Percentiles rank a stretch among this genome's conserved stretches.
phyloP scores from a whole-genome alignment of 1,140 invertebrate genomes.

The Caenorhabditis brenneri region DNA sequence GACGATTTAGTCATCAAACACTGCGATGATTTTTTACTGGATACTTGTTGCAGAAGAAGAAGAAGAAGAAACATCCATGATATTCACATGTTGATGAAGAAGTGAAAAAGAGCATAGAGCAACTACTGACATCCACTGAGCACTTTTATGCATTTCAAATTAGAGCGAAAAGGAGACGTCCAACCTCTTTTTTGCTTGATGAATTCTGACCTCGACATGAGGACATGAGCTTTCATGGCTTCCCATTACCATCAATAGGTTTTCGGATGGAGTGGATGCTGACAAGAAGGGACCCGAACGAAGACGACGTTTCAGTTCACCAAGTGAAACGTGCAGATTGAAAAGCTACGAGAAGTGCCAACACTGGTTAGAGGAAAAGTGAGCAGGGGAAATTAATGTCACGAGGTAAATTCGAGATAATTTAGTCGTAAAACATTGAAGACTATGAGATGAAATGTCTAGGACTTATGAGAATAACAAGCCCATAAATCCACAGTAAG shows the following conservation, averaged over 20 bases:
- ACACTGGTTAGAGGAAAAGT: not conserved
- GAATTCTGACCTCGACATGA: constrained; percentile 41
- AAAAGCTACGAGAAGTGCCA: no score
- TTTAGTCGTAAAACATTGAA: no score
- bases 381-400: not conserved
- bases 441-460: no score
- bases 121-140: not conserved
- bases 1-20: not conserved
- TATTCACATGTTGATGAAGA: not conserved
- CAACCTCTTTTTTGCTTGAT: constrained; percentile 15
- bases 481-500: no score
- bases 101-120: constrained; percentile 26
- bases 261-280: not conserved
- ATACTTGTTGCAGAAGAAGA: not conserved
- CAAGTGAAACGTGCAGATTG: not conserved
- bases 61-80: constrained; percentile 9
- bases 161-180: not conserved
- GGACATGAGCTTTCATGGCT: not conserved
- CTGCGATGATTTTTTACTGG: not conserved
- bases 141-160: constrained; percentile 34
- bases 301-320: not conserved
- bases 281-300: no score
- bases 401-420: not conserved
- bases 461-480: no score
- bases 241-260: not conserved